Percentiles rank a stretch among this genome's conserved stretches.
phyloP scores from a whole-genome alignment of 1,140 invertebrate species.

The Drosophila pseudoananassae region DNA sequence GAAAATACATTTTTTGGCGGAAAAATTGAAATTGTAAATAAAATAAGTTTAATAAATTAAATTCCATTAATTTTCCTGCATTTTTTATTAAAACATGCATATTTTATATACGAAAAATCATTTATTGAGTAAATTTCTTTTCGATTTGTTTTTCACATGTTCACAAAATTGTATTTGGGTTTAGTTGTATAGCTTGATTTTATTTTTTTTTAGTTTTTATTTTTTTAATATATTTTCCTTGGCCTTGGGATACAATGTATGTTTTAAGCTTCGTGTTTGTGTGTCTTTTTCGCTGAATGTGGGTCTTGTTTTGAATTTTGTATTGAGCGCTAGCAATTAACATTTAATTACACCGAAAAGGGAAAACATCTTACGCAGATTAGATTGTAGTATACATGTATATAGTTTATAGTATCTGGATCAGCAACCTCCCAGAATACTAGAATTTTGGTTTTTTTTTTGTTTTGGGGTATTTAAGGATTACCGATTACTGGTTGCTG shows the following conservation, averaged over 20 bases:
- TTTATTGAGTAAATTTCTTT: conserved; percentile 80
- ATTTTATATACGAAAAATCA: conserved; percentile 73
- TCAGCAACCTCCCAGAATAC: conserved; percentile 3
- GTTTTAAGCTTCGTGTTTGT: conserved; percentile 28
- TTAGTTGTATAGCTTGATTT: conserved; percentile 51
- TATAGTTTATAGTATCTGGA: conserved; percentile 15
- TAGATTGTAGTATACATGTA: conserved; percentile 35
- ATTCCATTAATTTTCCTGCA: no score
- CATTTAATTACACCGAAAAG: conserved; percentile 74
- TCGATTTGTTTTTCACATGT: conserved; percentile 72
- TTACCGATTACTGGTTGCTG: background rate
- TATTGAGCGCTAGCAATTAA: conserved; percentile 66
- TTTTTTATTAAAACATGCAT: no score
- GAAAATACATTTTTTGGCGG: no score
- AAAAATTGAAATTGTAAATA: no score
- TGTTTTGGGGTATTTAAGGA: background rate
- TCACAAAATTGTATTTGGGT: conserved; percentile 69
- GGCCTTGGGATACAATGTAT: conserved; percentile 51
- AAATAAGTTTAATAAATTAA: no score
- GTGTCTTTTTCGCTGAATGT: conserved; percentile 28
- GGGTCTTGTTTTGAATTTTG: conserved; percentile 28
- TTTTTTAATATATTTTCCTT: conserved; percentile 47
- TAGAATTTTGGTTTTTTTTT: background rate
- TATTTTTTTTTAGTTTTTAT: background rate
- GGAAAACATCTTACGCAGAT: conserved; percentile 58